Percentiles rank a stretch among this genome's conserved stretches.
phyloP scores from a whole-genome alignment of 2,888 invertebrate species.

The Drosophila nigricruria region DNA sequence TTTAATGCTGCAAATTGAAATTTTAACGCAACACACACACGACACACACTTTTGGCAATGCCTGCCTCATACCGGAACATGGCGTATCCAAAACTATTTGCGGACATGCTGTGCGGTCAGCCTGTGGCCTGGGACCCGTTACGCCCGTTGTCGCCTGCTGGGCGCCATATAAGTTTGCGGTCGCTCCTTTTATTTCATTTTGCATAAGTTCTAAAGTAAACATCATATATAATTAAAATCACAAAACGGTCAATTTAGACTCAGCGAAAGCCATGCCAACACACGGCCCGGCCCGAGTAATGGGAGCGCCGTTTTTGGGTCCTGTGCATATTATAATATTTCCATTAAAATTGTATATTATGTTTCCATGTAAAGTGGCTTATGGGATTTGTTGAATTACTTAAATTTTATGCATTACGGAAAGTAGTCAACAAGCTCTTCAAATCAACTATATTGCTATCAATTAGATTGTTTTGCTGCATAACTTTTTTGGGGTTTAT shows the following conservation, averaged over 20 bases:
- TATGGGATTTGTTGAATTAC: constrained; percentile 10
- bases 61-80: constrained; percentile 15
- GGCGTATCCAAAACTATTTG: constrained; percentile 73
- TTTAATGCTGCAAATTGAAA: constrained; percentile 76
- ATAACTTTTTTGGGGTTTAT: background rate
- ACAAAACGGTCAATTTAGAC: constrained; percentile 80
- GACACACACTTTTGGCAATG: constrained; percentile 21
- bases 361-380: constrained; percentile 38
- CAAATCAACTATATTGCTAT: background rate
- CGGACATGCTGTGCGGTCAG: constrained; percentile 72
- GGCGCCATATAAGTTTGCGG: constrained; percentile 72
- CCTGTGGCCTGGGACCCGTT: constrained; percentile 58
- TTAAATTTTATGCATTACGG: background rate
- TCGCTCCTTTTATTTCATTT: constrained; percentile 75
- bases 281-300: constrained; percentile 48
- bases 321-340: constrained; percentile 50
- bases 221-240: constrained; percentile 83
- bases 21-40: constrained; percentile 61
- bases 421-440: background rate
- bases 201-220: constrained; percentile 81
- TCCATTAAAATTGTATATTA: constrained; percentile 69
- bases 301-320: constrained; percentile 55
- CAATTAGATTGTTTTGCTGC: background rate
- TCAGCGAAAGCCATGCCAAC: constrained; percentile 38
- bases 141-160: constrained; percentile 61